Evolutionary conservation across 2,888 invertebrate genomes (phyloP), one percentile per base, ranked within the genome.

Genomic region (Leptopterna dolabrata): DNA sequence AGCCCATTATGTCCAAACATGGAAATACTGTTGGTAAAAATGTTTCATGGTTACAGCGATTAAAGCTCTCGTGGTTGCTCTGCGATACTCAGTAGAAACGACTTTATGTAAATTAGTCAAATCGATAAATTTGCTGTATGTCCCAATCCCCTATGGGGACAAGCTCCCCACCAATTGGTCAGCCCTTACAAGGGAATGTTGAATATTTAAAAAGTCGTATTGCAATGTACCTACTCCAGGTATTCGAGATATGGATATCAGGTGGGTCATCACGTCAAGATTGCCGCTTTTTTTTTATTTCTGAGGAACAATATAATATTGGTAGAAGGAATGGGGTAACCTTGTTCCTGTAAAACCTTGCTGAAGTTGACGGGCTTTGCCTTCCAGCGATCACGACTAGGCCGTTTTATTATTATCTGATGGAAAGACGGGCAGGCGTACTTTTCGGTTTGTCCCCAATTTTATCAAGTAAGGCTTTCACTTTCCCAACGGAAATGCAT

Each of bases 321-420:
- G n/a, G 9, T 73, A 30, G 63, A 24, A 24, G 73, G 78, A 78
- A 78, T 45, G 78, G 78, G 78, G 45, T 78, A 78, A 78, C 78
- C 78, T 78, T 43, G 45, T 78, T 78, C 24, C 78, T 78, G 78
- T 78, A 45, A 78, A 36, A 14, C 78, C 45, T 78, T 27, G 78
- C 78, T 27, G 43, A 45, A 43, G 43, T 41, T 41, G 43, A 45
- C 45, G 43, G 41, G 45, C 43, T 27, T 13, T 83, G 83, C 83
- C 83, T 83, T 83, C 83, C 41, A 83, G 83, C 83, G 63, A 83
- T 83, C 83, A 83, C 83, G 83, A 83, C 70, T 29, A 14, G 27
- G 55, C 36, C 47, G 81, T 81, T 81, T 81, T 81, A 81, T 83
- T 83, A 63, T 70, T 83, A 70, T 83, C 47, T 70, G 70, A 83